Evolutionary conservation across 2,888 invertebrate species (phyloP), one percentile per base, ranked within the genome.

Genomic region (Spatulosminthurus flaviceps): DNA sequence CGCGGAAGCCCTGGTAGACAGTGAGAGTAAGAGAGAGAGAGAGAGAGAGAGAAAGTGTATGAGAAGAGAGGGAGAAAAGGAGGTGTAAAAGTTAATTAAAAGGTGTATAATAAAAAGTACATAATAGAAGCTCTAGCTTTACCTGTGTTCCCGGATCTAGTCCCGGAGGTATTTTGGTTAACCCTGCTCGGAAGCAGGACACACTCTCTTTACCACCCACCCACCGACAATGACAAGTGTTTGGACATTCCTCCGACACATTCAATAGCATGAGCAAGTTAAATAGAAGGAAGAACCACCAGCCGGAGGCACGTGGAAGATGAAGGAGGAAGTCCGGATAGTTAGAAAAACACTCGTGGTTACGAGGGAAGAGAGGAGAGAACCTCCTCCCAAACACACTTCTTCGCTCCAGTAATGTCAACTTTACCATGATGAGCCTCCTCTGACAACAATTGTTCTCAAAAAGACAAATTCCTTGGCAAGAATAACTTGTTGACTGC

Each of bases 171-270:
- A 95, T 91, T 86, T 91, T 90, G 85, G 92, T 91, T 86, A 94
- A 90, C 74, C 82, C 81, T 81, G 93, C 93, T 87, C 92, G 92
- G 86, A 91, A 90, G 89, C 95, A 95, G 86, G 93, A 89, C 79
- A 94, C 94, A 73, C 94, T 93, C 88, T 94, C 94, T 88, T 95
- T 95, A 86, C 94, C 94, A 87, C 92, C 92, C 88, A 93, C 93
- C 95, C 95, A 95, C 89, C 94, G 94, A 90, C 95, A 95, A 88
- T 94, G 93, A 89, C 95, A 95, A 86, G 92, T 90, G 28, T 82
- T 79, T 26, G 87, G 87, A 81, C 87, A 87, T 66, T 84, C 84
- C 26, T 83, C 81, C 0, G 81, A 80, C 73, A 83, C 81, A 80
- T 81, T 79, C 76, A 82, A 79, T 51, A 84, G 75, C 41, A 75